A percentile compares a stretch with the other conserved stretches of the same genome.
Conservation (phyloP, 2,888 invertebrate genomes). For the Nemotelus pantherinus region DNA sequence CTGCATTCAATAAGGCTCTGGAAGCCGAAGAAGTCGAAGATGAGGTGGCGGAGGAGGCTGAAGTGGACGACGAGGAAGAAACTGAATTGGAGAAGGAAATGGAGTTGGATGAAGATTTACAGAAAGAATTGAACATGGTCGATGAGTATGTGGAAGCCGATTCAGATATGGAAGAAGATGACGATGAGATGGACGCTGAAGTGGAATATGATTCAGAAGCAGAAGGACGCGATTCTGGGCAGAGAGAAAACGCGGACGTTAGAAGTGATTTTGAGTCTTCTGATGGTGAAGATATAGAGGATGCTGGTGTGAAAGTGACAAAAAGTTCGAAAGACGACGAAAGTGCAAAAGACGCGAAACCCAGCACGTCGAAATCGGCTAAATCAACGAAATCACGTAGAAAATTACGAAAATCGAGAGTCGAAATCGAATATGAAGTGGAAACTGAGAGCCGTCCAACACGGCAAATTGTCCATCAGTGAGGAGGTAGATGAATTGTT, state of each 20-base stretch:
- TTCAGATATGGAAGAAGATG: constrained; percentile 60
- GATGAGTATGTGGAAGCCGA: constrained; percentile 65
- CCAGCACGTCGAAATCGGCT: constrained; percentile 21
- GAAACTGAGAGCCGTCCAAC: constrained; percentile 65
- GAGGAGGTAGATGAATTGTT: constrained; percentile 55
- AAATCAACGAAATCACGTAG: constrained; percentile 52
- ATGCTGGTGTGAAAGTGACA: constrained; percentile 29
- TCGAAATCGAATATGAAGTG: constrained; percentile 90
- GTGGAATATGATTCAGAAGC: constrained; percentile 57
- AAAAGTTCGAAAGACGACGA: constrained; percentile 24
- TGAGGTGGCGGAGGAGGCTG: constrained; percentile 74
- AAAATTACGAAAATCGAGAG: constrained; percentile 70
- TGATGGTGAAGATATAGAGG: constrained; percentile 80
- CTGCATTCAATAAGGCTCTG: constrained; percentile 92
- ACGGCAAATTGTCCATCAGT: constrained; percentile 62
- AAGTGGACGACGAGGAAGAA: constrained; percentile 70
- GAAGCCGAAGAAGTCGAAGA: constrained; percentile 85
- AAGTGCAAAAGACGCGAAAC: constrained; percentile 13
- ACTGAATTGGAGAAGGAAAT: constrained; percentile 69
- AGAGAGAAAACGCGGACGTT: constrained; percentile 70
- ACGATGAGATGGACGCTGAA: constrained; percentile 58
- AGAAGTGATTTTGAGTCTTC: constrained; percentile 75
- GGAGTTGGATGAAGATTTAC: constrained; percentile 70
- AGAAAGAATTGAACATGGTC: constrained; percentile 67
- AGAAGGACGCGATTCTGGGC: constrained; percentile 74